Conservation (phyloP, 2,113 vertebrate genomes). For the Xenopus laevis region DNA sequence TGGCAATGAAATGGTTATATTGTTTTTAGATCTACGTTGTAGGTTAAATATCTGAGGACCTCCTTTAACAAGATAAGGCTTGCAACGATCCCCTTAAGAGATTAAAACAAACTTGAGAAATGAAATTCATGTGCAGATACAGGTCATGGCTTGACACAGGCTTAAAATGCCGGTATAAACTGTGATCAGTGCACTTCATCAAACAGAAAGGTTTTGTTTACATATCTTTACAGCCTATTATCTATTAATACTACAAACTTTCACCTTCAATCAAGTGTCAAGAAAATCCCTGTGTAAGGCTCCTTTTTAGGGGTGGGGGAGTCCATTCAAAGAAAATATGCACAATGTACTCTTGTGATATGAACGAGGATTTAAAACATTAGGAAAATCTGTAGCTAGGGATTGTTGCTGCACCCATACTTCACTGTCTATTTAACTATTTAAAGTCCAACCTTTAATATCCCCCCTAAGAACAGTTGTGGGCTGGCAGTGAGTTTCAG, state of each 20-base stretch:
- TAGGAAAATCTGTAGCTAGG: no score
- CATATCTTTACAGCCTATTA: constrained; percentile 5
- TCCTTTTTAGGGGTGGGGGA: background rate
- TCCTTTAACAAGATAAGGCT: constrained; percentile 24
- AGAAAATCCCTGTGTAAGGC: background rate
- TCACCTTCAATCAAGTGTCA: background rate
- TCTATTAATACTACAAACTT: background rate
- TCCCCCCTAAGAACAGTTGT: no score
- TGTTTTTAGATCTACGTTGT: background rate
- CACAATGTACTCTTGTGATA: no score
- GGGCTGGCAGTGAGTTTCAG: no score
- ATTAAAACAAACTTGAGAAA: constrained; percentile 11
- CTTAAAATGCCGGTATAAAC: constrained; percentile 5
- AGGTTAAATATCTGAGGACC: constrained; percentile 12
- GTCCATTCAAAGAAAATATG: no score
- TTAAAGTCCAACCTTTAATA: no score
- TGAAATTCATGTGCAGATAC: background rate
- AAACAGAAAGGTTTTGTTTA: constrained; percentile 8
- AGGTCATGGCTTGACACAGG: constrained; percentile 22
- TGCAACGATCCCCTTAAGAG: constrained; percentile 33
- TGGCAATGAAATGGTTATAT: background rate
- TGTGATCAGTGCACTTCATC: constrained; percentile 10
- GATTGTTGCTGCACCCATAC: no score
- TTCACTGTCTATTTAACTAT: no score
- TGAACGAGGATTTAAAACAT: no score